A percentile compares a stretch with the other conserved stretches of the same genome.
These are phyloP conservation scores for Huso huso DNA, from an alignment of 2,797 vertebrate genomes.

Conservation along the genomic window DNA sequence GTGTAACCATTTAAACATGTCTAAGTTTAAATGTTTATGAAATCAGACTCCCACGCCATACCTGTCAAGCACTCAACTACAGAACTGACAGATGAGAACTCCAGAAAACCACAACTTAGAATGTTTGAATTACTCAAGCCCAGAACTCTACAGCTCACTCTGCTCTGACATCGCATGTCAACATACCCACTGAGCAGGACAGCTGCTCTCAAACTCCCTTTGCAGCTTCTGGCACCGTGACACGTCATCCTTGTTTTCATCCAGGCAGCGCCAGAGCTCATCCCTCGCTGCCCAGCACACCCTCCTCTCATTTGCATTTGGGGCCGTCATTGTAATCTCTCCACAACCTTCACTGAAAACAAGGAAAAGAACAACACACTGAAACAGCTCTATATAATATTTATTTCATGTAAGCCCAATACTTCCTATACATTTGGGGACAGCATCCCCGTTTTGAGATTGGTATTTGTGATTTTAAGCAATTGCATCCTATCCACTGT, in stretches of 20 bases:
- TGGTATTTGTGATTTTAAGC: too few relatives aligned
- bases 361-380: too few relatives aligned
- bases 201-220: conserved; percentile 63
- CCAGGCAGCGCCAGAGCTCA: conserved; percentile 79
- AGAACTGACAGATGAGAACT: background rate
- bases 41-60: background rate
- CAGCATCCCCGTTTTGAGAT: too few relatives aligned
- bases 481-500: too few relatives aligned
- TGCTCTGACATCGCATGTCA: background rate
- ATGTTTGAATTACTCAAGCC: background rate
- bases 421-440: too few relatives aligned
- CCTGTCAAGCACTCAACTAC: background rate
- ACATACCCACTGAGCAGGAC: conserved; percentile 86
- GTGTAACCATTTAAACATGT: too few relatives aligned
- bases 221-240: conserved; percentile 58
- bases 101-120: too few relatives aligned
- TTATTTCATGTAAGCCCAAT: too few relatives aligned
- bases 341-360: too few relatives aligned
- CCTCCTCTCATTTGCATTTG: conserved; percentile 67
- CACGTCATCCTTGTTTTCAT: conserved; percentile 52
- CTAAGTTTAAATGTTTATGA: background rate
- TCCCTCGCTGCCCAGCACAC: conserved; percentile 83
- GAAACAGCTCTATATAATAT: too few relatives aligned
- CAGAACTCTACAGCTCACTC: background rate
- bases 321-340: conserved; percentile 66